Evolutionary conservation across 2,113 vertebrate species (phyloP), one percentile per base, ranked within the genome.

Genomic region (Helogale parvula): DNA sequence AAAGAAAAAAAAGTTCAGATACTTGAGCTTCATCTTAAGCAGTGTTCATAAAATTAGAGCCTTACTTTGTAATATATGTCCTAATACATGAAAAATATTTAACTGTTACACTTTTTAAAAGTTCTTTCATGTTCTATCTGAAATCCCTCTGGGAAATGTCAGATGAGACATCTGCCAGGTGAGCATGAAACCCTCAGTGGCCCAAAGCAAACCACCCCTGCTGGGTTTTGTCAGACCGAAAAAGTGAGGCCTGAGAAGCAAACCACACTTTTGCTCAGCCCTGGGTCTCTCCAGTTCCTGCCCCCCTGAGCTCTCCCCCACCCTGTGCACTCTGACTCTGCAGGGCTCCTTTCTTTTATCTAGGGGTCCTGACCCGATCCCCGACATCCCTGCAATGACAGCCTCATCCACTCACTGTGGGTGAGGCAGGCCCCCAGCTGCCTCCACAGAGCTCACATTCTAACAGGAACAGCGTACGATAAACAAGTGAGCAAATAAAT

Each of bases 211-310:
- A 85, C 17, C 12, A 23, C 33, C 65, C 47, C 7, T 91, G 33
- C 76, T 2, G 3, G 17, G 7, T 54, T 92, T 84, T 57, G 27
- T 54, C 45, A 88, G 47, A 38, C 29, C 76, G 65, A 74, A 91
- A 14, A 14, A 88, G 1, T 38, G 60, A 72, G 16, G 14, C 35
- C 12, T 19, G 0, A 50, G 63, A 80, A 65, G n/a, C 35, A 88
- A 66, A 81, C 8, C 13, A 3, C 8, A 3, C 0, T 1, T 7
- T 33, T 23, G 15, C 23, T 29, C 5, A 8, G 12, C 17, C 74
- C 65, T 0, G 1, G 4, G 4, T 4, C 31, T 21, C 35, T 21
- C 8, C 0, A 12, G n/a, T n/a, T 14, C 27, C 19, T 68, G 21
- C 35, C 21, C 8, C 8, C 57, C 57, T 21, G 25, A 19, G 12